Percentiles rank a stretch among this genome's conserved stretches.
phyloP scores from a whole-genome alignment of 2,113 vertebrate species.

The Fregetta grallaria region DNA sequence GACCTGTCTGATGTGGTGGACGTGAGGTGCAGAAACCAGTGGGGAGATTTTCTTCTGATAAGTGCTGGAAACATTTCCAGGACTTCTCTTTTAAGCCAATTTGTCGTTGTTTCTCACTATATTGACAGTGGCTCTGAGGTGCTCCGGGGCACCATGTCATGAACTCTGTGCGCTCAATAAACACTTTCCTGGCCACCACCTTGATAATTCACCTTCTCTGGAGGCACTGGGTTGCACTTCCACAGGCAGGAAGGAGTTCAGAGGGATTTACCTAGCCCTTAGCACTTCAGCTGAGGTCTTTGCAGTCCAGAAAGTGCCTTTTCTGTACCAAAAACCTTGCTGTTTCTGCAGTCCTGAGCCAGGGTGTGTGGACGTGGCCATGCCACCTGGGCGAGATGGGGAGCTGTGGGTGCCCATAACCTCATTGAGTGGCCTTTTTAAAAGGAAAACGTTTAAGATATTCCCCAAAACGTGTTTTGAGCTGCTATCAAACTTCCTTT shows the following conservation, averaged over 20 bases:
- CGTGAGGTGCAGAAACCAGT: background rate
- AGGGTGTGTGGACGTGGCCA: accelerated
- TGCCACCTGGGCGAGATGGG: too few species aligned
- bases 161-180: background rate
- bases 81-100: background rate
- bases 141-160: background rate
- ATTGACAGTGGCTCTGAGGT: background rate
- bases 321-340: background rate
- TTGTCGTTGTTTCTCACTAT: background rate
- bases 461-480: background rate
- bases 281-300: background rate
- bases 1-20: background rate
- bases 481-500: background rate
- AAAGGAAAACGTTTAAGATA: background rate
- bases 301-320: background rate
- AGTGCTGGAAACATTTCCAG: background rate
- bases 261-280: too few species aligned
- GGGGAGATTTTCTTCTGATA: background rate
- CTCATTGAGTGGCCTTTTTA: background rate
- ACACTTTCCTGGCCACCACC: background rate
- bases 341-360: background rate
- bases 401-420: background rate
- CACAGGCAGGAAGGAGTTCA: background rate
- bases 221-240: background rate
- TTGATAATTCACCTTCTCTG: background rate